phyloP scores from a whole-genome alignment of 2,113 vertebrate species.

The Ranitomeya imitator region DNA sequence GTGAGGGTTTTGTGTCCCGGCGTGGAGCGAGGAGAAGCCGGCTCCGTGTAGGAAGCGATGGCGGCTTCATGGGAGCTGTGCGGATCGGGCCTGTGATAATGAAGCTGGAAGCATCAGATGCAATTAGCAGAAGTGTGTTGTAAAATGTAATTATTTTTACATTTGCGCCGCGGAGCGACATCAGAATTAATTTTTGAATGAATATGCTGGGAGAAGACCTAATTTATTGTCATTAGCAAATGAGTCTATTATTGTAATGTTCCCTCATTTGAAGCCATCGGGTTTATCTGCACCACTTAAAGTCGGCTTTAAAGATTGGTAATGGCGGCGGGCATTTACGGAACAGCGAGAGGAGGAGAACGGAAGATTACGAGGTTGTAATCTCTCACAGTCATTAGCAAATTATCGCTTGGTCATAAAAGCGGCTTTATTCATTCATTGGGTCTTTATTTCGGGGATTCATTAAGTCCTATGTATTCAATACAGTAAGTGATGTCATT shows the following conservation, averaged over 20 bases:
- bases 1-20: neutral
- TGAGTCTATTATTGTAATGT: conserved; percentile 68
- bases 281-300: conserved; percentile 66
- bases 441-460: conserved; percentile 14
- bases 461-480: neutral
- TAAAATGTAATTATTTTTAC: conserved; percentile 56
- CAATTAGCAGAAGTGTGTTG: conserved; percentile 61
- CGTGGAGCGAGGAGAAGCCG: neutral
- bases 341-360: conserved; percentile 38
- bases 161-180: conserved; percentile 61
- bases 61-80: conserved; percentile 21
- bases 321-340: conserved; percentile 32
- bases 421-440: neutral
- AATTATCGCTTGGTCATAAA: conserved; percentile 42
- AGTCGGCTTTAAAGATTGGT: conserved; percentile 50
- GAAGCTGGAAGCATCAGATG: conserved; percentile 60
- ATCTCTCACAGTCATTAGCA: conserved; percentile 50
- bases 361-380: conserved; percentile 35
- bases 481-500: neutral
- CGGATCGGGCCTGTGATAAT: neutral
- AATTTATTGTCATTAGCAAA: conserved; percentile 71
- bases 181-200: conserved; percentile 67
- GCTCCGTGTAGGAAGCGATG: no score
- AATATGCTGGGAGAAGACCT: conserved; percentile 67
- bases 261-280: conserved; percentile 69